phyloP scores from a whole-genome alignment of 2,888 invertebrate species.

The Drosophila ustulata region DNA sequence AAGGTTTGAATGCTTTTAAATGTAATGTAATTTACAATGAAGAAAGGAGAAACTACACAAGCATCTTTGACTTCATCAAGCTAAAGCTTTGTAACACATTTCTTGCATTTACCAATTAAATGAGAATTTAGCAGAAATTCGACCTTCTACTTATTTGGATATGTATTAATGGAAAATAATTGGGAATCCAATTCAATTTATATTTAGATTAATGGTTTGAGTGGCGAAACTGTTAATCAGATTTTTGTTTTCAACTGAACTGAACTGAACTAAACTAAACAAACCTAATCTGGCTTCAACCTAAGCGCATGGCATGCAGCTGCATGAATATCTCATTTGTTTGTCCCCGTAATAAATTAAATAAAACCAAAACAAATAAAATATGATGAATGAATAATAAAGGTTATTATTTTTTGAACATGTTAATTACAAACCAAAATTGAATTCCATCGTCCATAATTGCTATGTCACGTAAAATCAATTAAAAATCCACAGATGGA shows the following conservation, averaged over 20 bases:
- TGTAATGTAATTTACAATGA: too few species aligned
- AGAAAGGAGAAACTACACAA: too few species aligned
- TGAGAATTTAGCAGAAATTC: too few species aligned
- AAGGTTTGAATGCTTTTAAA: too few species aligned
- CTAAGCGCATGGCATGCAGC: background rate
- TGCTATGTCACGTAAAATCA: constrained; percentile 49
- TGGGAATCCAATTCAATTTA: background rate
- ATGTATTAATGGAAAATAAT: too few species aligned
- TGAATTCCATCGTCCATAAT: constrained; percentile 38
- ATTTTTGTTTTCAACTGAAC: constrained; percentile 4
- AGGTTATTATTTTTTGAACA: constrained; percentile 42
- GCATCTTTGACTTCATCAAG: too few species aligned
- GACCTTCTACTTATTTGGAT: too few species aligned
- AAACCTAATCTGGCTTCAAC: constrained; percentile 15
- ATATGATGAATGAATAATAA: constrained; percentile 47
- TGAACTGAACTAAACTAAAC: constrained; percentile 1
- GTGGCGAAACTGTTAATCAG: background rate
- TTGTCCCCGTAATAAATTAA: constrained; percentile 30
- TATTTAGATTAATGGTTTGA: constrained; percentile 12
- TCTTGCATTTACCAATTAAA: too few species aligned
- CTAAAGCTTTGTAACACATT: too few species aligned
- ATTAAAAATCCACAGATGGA: constrained; percentile 52
- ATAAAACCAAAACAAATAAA: constrained; percentile 37
- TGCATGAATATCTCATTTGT: constrained; percentile 11
- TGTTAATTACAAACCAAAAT: constrained; percentile 42